Percentiles rank a stretch among this genome's conserved stretches.
Evolutionary conservation across 1,140 invertebrate genomes (phyloP).

Genomic region (Helicoverpa armigera): DNA sequence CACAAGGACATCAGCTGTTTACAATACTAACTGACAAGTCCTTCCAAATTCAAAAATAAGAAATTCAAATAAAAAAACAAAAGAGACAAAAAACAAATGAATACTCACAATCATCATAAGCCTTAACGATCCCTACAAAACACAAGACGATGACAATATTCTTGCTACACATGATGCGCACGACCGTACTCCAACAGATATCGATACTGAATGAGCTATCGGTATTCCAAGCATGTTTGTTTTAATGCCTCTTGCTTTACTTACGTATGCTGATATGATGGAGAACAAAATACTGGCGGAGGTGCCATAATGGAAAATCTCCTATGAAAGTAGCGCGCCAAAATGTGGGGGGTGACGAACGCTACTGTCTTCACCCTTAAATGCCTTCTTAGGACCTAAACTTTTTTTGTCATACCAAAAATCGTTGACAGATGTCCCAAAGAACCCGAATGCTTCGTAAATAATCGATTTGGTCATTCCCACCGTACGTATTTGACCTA

Average conservation of each 20-base stretch:
- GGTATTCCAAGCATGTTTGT: slow-evolving; percentile 28
- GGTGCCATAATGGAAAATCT: no score
- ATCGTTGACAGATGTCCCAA: no score
- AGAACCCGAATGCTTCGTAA: no score
- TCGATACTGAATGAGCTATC: slow-evolving; percentile 16
- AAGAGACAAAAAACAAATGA: neutral
- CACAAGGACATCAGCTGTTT: no score
- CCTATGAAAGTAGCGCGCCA: no score
- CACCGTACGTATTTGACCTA: no score
- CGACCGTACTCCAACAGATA: slow-evolving; percentile 11
- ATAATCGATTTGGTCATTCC: no score
- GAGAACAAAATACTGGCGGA: neutral
- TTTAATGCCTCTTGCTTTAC: neutral
- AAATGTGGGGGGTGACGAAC: no score
- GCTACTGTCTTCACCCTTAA: no score
- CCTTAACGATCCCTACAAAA: slow-evolving; percentile 1
- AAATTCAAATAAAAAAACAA: neutral
- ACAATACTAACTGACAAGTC: no score
- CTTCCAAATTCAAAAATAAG: neutral
- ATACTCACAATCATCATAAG: slow-evolving; percentile 10
- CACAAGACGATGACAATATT: neutral
- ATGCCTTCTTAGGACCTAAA: no score
- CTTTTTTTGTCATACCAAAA: no score
- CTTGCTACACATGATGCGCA: neutral
- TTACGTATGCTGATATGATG: slow-evolving; percentile 3